phyloP scores from a whole-genome alignment of 2,888 invertebrate genomes.

The Endomychus coccineus region DNA sequence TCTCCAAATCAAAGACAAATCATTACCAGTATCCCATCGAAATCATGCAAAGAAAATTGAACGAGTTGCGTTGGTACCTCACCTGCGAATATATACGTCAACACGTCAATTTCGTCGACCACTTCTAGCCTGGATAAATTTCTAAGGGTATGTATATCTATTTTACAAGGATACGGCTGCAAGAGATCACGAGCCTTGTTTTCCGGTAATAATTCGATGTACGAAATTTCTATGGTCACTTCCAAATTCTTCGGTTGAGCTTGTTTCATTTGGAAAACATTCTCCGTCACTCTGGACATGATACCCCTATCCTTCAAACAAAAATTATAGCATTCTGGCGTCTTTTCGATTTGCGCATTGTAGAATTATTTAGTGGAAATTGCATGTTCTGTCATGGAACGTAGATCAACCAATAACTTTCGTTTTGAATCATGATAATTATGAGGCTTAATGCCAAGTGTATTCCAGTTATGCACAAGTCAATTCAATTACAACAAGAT shows the following conservation, averaged over 20 bases:
- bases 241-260: constrained; percentile 29
- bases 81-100: constrained; percentile 38
- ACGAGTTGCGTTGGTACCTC: too few species aligned
- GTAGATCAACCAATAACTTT: too few species aligned
- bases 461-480: too few species aligned
- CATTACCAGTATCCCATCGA: too few species aligned
- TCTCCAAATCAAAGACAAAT: background rate
- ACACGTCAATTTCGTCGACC: constrained; percentile 31
- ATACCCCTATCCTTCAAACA: constrained; percentile 42
- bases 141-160: constrained; percentile 26
- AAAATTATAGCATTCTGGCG: background rate
- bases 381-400: too few species aligned
- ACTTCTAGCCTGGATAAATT: constrained; percentile 29
- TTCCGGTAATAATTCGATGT: constrained; percentile 37
- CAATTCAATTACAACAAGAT: too few species aligned
- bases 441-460: too few species aligned
- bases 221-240: constrained; percentile 39
- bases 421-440: too few species aligned
- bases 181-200: constrained; percentile 38
- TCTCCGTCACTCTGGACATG: constrained; percentile 36
- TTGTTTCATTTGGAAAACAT: constrained; percentile 34
- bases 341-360: too few species aligned
- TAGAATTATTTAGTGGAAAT: too few species aligned
- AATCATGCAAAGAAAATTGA: too few species aligned
- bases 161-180: constrained; percentile 24